Conservation (phyloP, 2,888 invertebrate genomes). For the Brassicogethes aeneus region DNA sequence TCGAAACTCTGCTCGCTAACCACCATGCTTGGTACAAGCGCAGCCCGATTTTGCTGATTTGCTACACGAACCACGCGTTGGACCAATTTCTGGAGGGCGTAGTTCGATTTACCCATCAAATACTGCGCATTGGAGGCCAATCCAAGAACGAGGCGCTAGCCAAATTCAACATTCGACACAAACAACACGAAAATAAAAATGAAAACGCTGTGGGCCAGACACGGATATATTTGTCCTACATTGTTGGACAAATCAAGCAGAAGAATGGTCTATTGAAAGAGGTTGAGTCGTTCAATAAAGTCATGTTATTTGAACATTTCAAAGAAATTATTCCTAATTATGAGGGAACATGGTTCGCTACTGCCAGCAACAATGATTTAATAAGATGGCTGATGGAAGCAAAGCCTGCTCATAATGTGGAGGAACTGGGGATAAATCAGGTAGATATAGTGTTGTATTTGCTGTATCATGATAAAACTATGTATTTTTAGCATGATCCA, state of each 20-base stretch:
- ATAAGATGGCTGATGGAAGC: constrained; percentile 26
- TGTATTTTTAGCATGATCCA: no score
- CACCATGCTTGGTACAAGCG: constrained; percentile 39
- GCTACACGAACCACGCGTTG: constrained; percentile 79
- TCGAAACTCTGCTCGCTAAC: constrained; percentile 57
- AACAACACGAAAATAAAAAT: neutral
- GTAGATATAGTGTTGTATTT: no score
- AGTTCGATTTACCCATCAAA: constrained; percentile 46
- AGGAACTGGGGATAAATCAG: no score
- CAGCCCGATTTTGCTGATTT: constrained; percentile 64
- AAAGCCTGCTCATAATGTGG: no score
- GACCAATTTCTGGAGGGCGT: constrained; percentile 77
- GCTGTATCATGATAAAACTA: no score
- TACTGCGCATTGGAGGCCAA: constrained; percentile 63
- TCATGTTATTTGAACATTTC: constrained; percentile 24
- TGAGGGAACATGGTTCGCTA: constrained; percentile 37
- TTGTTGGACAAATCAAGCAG: constrained; percentile 8
- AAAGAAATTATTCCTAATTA: constrained; percentile 20
- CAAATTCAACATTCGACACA: constrained; percentile 38
- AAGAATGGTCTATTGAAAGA: constrained; percentile 15
- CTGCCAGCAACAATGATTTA: constrained; percentile 16
- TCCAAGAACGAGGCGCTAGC: constrained; percentile 51
- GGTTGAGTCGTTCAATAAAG: constrained; percentile 34
- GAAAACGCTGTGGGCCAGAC: constrained; percentile 10
- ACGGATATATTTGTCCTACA: no score